Evolutionary conservation across 2,113 vertebrate species (phyloP).

Genomic region (Semnornis frantzii): DNA sequence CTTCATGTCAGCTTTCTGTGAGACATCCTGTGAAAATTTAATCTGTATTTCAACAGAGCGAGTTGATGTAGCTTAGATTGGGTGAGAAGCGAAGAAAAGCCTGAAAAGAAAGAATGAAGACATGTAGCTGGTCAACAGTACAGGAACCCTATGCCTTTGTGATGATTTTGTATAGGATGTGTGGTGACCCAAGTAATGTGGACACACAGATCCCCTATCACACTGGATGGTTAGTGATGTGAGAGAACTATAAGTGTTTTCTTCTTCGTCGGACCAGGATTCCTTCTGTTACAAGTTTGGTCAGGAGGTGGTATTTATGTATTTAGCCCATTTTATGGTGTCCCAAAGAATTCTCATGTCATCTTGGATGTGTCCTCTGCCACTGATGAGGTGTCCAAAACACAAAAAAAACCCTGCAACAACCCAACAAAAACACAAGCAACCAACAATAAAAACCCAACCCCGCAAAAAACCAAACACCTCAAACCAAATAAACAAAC

Average conservation of each 20-base stretch:
- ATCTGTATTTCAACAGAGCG: background rate
- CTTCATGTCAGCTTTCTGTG: background rate
- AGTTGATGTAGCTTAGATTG: background rate
- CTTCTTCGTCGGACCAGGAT: background rate
- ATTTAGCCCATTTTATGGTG: background rate
- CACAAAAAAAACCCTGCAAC: background rate
- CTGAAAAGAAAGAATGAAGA: background rate
- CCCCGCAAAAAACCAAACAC: too few relatives aligned
- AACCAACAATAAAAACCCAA: too few relatives aligned
- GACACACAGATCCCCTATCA: background rate
- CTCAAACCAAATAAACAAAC: too few relatives aligned
- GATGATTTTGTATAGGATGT: background rate
- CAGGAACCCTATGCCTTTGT: background rate
- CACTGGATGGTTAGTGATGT: background rate
- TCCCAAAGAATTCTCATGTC: background rate
- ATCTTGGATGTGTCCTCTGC: background rate
- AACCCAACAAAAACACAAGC: too few relatives aligned
- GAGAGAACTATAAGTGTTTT: background rate
- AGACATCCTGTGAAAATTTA: background rate
- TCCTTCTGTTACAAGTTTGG: background rate
- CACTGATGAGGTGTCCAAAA: background rate
- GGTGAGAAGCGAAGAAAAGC: background rate
- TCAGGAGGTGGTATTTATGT: background rate
- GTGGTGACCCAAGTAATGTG: background rate
- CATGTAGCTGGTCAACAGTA: rapidly evolving